Evolutionary conservation across 1,140 invertebrate species (phyloP), one percentile per base, ranked within the genome.

Genomic region (Xylocopa sonorina): DNA sequence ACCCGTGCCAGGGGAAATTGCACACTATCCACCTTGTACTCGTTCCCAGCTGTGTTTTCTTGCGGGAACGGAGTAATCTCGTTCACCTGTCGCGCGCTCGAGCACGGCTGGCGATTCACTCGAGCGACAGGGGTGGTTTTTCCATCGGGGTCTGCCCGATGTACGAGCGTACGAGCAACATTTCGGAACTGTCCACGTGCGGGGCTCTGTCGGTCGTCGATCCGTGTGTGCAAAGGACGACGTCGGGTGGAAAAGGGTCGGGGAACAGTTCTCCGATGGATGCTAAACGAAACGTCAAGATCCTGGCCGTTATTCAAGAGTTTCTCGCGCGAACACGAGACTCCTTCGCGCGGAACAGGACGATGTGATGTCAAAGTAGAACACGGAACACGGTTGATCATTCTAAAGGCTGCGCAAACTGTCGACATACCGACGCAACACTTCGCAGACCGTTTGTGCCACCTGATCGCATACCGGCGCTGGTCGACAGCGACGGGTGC

Each of bases 381-480:
- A n/a, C n/a, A n/a, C n/a, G n/a, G 29, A 81, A 63, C 66, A 67
- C 62, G 74, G 80, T 73, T 64, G 75, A 80, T 80, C 75, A 74
- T 57, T 57, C 38, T 53, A 58, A 76, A 51, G 66, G 38, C 60
- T 38, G 80, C 80, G 78, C 73, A 76, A 88, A 83, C 88, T 85
- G 84, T 88, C 85, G 76, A 78, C 87, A 90, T 89, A 85, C 89
- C 87, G 73, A 68, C 34, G 78, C 85, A 85, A 89, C 88, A 88
- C 86, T 85, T 82, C 84, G 80, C 78, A 87, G 82, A 84, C 80
- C 83, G 85, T 87, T 90, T 87, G 86, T 69, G 83, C 77, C 84
- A 86, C 82, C 78, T 87, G 68, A 77, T 78, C 84, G 85, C 84
- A 88, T 88, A 85, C 87, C 87, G 63, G 78, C 72, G 82, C 73